Percentiles rank a stretch among this genome's conserved stretches.
Evolutionary conservation across 1,140 invertebrate species (phyloP).

Genomic region (Drosophila ohnishii): DNA sequence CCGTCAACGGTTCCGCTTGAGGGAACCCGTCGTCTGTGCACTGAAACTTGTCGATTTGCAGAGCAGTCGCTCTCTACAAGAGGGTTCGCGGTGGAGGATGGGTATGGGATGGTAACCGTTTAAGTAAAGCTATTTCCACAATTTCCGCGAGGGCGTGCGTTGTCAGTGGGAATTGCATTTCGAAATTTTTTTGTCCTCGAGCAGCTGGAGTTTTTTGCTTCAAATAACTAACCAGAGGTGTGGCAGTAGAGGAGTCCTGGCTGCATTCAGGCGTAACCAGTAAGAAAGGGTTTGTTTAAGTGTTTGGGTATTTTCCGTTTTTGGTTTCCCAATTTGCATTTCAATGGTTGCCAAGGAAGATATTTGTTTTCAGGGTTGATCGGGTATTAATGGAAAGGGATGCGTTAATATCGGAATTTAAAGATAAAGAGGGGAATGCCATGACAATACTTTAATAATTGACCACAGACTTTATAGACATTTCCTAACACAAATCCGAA

Average conservation of each 20-base stretch:
- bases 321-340: constrained; percentile 43
- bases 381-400: neutral
- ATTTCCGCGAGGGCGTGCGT: constrained; percentile 42
- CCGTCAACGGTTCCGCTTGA: constrained; percentile 70
- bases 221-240: constrained; percentile 10
- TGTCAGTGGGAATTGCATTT: constrained; percentile 48
- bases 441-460: neutral
- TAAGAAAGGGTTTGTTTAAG: neutral
- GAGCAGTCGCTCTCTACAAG: constrained; percentile 16
- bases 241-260: constrained; percentile 9
- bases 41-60: constrained; percentile 35
- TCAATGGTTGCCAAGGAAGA: constrained; percentile 44
- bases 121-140: constrained; percentile 55
- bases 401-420: constrained; percentile 2
- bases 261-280: constrained; percentile 50
- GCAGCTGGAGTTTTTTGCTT: constrained; percentile 8
- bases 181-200: constrained; percentile 19
- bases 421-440: neutral
- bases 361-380: constrained; percentile 49
- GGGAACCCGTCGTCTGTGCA: constrained; percentile 48
- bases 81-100: constrained; percentile 4
- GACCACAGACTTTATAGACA: neutral
- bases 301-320: constrained; percentile 54
- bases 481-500: neutral
- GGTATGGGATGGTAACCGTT: constrained; percentile 24